Evolutionary conservation across 2,888 invertebrate species (phyloP).

Genomic region (Caenorhabditis zanzibari): DNA sequence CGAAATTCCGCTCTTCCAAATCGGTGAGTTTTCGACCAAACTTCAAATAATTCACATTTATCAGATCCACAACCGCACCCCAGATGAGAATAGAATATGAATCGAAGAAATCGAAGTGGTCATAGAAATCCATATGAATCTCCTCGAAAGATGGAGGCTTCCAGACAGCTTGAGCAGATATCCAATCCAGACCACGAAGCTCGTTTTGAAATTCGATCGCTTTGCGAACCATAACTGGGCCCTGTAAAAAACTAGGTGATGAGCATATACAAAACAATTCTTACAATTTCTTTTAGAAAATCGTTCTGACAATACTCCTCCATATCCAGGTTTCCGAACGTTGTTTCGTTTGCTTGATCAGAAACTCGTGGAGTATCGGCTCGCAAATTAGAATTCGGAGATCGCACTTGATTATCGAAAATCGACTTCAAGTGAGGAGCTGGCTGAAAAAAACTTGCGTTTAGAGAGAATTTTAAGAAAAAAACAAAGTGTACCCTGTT

Average conservation of each 20-base stretch:
- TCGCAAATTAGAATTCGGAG: not conserved
- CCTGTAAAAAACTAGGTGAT: conserved; percentile 14
- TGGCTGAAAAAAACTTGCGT: conserved; percentile 32
- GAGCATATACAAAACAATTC: not conserved
- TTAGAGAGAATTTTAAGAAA: too few relatives aligned
- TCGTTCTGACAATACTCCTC: conserved; percentile 34
- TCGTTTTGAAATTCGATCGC: conserved; percentile 24
- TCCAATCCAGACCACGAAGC: conserved; percentile 47
- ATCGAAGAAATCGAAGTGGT: conserved; percentile 47
- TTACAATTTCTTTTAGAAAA: conserved; percentile 38
- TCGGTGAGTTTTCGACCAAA: conserved; percentile 23
- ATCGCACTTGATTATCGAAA: conserved; percentile 16
- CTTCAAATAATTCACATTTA: conserved; percentile 41
- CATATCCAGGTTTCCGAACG: conserved; percentile 28
- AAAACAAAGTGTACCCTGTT: conserved; percentile 23
- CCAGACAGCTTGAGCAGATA: conserved; percentile 29
- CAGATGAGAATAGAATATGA: conserved; percentile 37
- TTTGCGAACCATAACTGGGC: conserved; percentile 38
- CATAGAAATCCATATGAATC: conserved; percentile 21
- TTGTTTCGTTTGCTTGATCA: conserved; percentile 2
- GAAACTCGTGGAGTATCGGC: conserved; percentile 23
- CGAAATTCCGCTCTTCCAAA: conserved; percentile 12
- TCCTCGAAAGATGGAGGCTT: conserved; percentile 28
- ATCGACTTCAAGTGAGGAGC: conserved; percentile 32
- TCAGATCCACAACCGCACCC: conserved; percentile 44